These are phyloP conservation scores for Drosophila phalerata DNA, from an alignment of 2,888 invertebrate species.

Conservation along the genomic window DNA sequence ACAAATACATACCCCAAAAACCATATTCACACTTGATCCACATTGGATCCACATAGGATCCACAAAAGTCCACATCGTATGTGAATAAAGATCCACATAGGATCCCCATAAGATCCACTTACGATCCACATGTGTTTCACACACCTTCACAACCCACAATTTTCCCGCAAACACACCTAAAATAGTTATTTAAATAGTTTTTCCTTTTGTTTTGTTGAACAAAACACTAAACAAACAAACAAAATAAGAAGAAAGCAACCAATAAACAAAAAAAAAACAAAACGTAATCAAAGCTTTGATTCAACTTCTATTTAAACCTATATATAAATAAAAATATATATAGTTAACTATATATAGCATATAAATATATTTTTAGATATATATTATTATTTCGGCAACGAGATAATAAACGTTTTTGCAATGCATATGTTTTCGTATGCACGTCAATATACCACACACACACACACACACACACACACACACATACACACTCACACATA, in stretches of 20 bases:
- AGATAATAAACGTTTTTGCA: conserved; percentile 76
- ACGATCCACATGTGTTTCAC: too few species aligned
- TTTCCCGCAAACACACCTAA: conserved; percentile 9
- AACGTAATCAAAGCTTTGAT: conserved; percentile 78
- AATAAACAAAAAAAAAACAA: conserved; percentile 53
- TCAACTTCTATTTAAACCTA: conserved; percentile 75
- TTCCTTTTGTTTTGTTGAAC: conserved; percentile 75
- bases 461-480: too few species aligned
- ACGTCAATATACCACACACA: conserved; percentile 64
- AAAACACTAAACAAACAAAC: conserved; percentile 70
- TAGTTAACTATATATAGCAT: conserved; percentile 72
- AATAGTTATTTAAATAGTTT: conserved; percentile 79
- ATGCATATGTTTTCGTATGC: conserved; percentile 85
- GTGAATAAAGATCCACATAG: too few species aligned
- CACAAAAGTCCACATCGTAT: too few species aligned
- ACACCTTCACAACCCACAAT: too few species aligned
- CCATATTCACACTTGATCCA: too few species aligned
- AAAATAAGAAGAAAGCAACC: conserved; percentile 33
- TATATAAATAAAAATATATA: conserved; percentile 66
- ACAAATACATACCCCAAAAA: conserved; percentile 15
- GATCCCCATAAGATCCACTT: too few species aligned
- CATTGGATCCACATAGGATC: too few species aligned
- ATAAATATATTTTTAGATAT: conserved; percentile 80
- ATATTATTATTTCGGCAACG: conserved; percentile 80
- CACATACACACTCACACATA: conserved; percentile 17